Evolutionary conservation across 2,113 vertebrate species (phyloP).

Genomic region (Scartelaos histophorus): DNA sequence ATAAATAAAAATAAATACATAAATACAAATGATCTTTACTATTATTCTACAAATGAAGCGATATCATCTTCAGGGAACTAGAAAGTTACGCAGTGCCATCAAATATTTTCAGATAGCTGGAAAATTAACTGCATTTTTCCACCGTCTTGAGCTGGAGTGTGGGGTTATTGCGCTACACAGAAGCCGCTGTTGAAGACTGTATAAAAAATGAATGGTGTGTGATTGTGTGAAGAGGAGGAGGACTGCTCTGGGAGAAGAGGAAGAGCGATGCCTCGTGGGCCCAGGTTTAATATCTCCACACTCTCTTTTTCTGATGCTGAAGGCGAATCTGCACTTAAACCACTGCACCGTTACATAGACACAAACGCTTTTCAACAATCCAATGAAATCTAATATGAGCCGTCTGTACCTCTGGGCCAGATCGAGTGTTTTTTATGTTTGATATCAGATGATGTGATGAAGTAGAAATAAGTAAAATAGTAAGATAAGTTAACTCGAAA

Average conservation of each 20-base stretch:
- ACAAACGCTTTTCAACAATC: neutral
- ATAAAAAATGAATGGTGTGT: slow-evolving; percentile 64
- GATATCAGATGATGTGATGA: no score
- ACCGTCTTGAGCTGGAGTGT: slow-evolving; percentile 39
- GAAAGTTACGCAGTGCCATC: neutral
- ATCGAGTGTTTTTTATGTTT: neutral
- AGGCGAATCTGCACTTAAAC: neutral
- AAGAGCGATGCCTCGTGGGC: slow-evolving; percentile 26
- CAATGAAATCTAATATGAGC: neutral
- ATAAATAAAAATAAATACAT: no score
- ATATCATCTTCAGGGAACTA: no score
- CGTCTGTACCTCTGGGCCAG: neutral
- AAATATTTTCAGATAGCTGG: neutral
- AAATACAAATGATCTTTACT: no score
- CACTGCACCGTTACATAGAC: neutral
- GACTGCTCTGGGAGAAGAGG: slow-evolving; percentile 36
- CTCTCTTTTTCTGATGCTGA: slow-evolving; percentile 13
- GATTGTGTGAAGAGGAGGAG: slow-evolving; percentile 38
- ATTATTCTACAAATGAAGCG: no score
- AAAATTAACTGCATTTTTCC: slow-evolving; percentile 27
- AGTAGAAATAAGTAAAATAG: no score
- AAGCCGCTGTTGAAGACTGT: slow-evolving; percentile 46
- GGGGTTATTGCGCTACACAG: slow-evolving; percentile 7
- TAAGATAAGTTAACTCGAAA: no score
- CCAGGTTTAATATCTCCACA: slow-evolving; percentile 45